Evolutionary conservation across 2,888 invertebrate species (phyloP), one percentile per base, ranked within the genome.

Genomic region (Escarpia spicata): DNA sequence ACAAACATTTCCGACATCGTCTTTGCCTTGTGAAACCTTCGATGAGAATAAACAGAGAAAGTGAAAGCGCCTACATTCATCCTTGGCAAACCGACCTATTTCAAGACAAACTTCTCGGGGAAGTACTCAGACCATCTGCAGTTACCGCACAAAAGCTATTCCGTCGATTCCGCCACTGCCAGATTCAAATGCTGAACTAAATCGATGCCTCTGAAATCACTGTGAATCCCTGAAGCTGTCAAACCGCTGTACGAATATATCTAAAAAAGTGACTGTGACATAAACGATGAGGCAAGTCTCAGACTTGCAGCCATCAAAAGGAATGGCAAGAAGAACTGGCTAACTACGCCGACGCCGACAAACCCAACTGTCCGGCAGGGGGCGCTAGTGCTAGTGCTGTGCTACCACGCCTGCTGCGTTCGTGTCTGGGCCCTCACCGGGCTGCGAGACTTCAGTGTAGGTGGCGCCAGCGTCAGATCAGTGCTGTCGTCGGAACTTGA

Each of bases 61-160:
- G 90, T 91, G 92, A 93, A 31, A 92, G 60, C 6, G 12, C 43
- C 43, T 75, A 93, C 43, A n/a, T 93, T 93, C 93, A 43, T n/a
- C 92, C 12, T 90, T 90, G n/a, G 92, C 44, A 43, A 26, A 3
- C 75, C 19, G 19, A 26, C 19, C 75, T 26, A n/a, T 75, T 75
- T n/a, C 19, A 75, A 75, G 1, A 75, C 26, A 15, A 75, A 75
- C 26, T 75, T 75, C 75, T 75, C 19, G 15, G 75, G 26, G 75
- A 75, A 75, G 75, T 12, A 75, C 26, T 75, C 75, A 75, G 26
- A 15, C 19, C 75, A 75, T 94, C 94, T 97, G 9, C 96, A 97
- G 95, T 97, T 97, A 94, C 44, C n/a, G 44, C 91, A 52, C 19
- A 26, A 75, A 75, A 75, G 75, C 75, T 75, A 93, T 93, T 60